phyloP scores from a whole-genome alignment of 2,888 invertebrate genomes.

The Trachelus iudaicus region DNA sequence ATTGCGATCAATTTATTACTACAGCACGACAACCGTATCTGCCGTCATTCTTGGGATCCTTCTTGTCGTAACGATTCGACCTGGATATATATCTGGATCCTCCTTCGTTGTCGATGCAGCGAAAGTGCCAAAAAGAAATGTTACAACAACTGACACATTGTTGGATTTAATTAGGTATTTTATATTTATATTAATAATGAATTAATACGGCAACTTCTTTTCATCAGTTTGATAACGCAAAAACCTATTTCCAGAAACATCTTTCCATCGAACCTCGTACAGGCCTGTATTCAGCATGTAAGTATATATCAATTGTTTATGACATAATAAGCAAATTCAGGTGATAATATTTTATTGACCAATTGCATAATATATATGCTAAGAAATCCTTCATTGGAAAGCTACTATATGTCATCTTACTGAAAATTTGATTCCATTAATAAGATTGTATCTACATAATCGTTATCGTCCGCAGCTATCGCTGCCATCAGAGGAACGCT shows the following conservation, averaged over 20 bases:
- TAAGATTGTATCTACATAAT: too few species aligned
- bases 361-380: too few species aligned
- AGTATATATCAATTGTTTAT: conserved; percentile 33
- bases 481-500: too few species aligned
- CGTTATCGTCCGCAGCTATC: too few species aligned
- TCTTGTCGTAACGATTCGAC: conserved; percentile 74
- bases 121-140: conserved; percentile 59
- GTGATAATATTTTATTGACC: too few species aligned
- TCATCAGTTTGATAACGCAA: not conserved
- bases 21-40: conserved; percentile 75
- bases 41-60: conserved; percentile 80
- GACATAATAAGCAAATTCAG: too few species aligned
- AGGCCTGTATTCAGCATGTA: conserved; percentile 72
- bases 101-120: conserved; percentile 26
- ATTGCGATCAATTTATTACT: conserved; percentile 74
- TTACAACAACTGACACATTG: conserved; percentile 76
- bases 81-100: conserved; percentile 66
- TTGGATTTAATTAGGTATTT: conserved; percentile 76
- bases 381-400: too few species aligned
- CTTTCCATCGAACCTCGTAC: conserved; percentile 76
- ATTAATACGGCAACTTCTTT: conserved; percentile 1
- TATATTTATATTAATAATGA: not conserved
- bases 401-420: too few species aligned
- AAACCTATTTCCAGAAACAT: conserved; percentile 69
- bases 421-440: too few species aligned